These are phyloP conservation scores for Mus pahari DNA, from an alignment of 2,113 vertebrate genomes.

Conservation along the genomic window DNA sequence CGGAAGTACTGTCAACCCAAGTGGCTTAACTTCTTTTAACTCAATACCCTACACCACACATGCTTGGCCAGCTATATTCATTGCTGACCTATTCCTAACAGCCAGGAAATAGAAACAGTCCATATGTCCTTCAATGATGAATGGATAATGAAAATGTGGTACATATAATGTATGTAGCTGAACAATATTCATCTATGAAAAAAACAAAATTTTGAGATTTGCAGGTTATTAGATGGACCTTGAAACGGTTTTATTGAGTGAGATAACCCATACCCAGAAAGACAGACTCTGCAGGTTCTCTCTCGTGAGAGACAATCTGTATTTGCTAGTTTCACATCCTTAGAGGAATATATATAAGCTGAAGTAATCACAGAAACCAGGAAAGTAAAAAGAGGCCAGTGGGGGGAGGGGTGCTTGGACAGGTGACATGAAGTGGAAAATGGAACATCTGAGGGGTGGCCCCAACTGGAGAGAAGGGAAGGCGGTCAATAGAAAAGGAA, in stretches of 20 bases:
- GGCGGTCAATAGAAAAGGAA: background rate
- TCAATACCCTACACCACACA: background rate
- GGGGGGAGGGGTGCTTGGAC: too few relatives aligned
- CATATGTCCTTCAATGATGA: background rate
- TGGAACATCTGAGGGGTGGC: background rate
- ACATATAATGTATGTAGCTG: background rate
- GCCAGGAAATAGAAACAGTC: background rate
- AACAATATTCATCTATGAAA: background rate
- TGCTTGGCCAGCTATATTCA: too few relatives aligned
- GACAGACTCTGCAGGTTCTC: background rate
- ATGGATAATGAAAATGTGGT: background rate
- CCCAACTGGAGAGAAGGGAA: background rate
- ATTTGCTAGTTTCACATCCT: background rate
- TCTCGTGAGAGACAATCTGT: background rate
- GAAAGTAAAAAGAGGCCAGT: background rate
- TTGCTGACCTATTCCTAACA: background rate
- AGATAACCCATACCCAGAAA: background rate
- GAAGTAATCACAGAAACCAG: background rate
- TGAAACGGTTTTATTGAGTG: background rate
- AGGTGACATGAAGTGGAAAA: background rate
- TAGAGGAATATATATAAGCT: background rate
- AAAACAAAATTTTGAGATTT: background rate
- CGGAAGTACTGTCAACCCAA: background rate
- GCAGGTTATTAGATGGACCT: background rate
- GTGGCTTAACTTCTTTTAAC: background rate